Base-by-base conservation (phyloP, 2,888 invertebrate genomes). In the Ophion slaviceki region DNA sequence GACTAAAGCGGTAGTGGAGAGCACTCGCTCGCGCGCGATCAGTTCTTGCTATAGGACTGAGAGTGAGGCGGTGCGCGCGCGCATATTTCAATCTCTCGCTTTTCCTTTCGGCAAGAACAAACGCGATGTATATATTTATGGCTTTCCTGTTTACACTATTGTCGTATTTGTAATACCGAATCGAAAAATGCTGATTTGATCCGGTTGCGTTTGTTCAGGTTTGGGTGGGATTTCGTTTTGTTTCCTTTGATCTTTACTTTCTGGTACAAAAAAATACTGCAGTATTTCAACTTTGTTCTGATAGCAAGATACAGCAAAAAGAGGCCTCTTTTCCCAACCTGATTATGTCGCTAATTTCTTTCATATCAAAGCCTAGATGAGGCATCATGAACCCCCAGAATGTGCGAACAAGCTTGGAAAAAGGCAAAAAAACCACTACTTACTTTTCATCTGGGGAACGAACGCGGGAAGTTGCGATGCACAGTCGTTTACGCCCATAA, bases 1-100 rank as follows among this genome's bases (percentile, higher is more conserved):
- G 57, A 86, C 86, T 77, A 78, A 88, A 84, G 40, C 74, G 66
- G 17, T 53, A 32, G 87, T 89, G 85, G 84, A 84, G 8, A 40
- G 84, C 86, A 84, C 87, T 78, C 86, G 86, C 47, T 14, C 10
- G 47, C 53, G 80, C 87, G 87, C 87, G 86, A 87, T 88, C 87
- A 84, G 83, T 67, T 74, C 82, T 74, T 47, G 82, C 85, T 86
- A 80, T 76, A 20, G 1, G 24, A 72, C 74, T 64, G 72, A 66
- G 88, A 88, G 90, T 91, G 91, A 91, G 89, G 89, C 91, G 90
- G 90, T 91, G 89, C 89, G 91, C 92, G 92, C 92, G 90, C 90
- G 91, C 91, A 90, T 91, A 90, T 87, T 87, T 45, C 82, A 84
- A 87, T 84, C 86, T 75, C 72, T 84, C 86, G 78, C 72, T 75